Evolutionary conservation across 2,113 vertebrate genomes (phyloP), one percentile per base, ranked within the genome.

Genomic region (Climacteris rufus): DNA sequence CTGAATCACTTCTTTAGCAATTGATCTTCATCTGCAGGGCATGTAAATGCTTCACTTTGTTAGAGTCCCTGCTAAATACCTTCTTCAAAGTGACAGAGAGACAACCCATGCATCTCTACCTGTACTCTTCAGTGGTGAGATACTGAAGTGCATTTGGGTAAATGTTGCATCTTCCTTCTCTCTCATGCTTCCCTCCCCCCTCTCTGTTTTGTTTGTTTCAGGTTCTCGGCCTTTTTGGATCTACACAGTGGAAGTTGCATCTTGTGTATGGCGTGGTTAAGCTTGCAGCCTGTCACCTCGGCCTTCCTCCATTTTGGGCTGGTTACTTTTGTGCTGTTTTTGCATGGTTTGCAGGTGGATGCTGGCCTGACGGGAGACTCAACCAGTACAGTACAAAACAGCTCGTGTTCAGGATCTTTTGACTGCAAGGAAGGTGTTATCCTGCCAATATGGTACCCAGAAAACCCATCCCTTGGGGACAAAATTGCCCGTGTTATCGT

Each of bases 401-500:
- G 94, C 78, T 98, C 99, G 76, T 99, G 99, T 93, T 95, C 94
- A 45, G 99, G 98, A 52, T 98, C 98, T 82, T 98, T 98, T 20
- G 98, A 99, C 92, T 99, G 99, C 97, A 98, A 98, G 49, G 97
- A 98, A 54, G 99, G 99, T 77, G 99, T 99, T 97, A 99, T 99
- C 97, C 97, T 99, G 93, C 99, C 99, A 90, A 99, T 99, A 96
- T 99, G 99, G 99, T 99, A 99, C 93, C 99, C 99, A 1, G 99
- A 99, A 98, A 99, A 99, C 94, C 99, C 99, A 77, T 99, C 99
- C 37, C 98, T 99, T 95, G 99, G 99, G 75, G 99, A 99, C 98
- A 99, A 99, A 98, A 99, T 99, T 83, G 99, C 99, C 60, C 98
- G 99, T 94, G 99, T 99, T 97, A 99, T 99, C 11, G 99, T 99